Conservation (phyloP, 2,888 invertebrate species). For the Drosophila dives region DNA sequence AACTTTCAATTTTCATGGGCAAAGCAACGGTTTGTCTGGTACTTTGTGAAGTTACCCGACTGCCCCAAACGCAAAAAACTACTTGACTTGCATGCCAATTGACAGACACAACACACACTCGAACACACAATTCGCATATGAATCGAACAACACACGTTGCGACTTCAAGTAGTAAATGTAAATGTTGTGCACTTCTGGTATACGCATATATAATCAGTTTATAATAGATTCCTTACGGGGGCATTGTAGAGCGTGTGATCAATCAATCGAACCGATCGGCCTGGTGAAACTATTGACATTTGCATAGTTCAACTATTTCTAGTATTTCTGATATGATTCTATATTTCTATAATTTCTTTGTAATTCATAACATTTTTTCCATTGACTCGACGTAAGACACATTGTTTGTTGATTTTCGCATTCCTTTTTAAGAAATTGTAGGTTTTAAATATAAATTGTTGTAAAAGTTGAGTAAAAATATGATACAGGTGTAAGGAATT, state of each 20-base stretch:
- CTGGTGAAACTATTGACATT: constrained; percentile 11
- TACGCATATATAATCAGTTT: constrained; percentile 14
- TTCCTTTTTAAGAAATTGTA: neutral
- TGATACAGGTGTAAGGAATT: neutral
- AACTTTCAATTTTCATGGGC: constrained; percentile 78
- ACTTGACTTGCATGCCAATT: constrained; percentile 65
- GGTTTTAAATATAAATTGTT: neutral
- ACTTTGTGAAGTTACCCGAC: constrained; percentile 58
- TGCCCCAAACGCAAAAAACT: constrained; percentile 25
- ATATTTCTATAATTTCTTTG: neutral
- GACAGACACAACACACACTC: constrained; percentile 12
- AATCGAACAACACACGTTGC: constrained; percentile 58
- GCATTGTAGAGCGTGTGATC: constrained; percentile 26
- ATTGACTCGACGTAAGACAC: neutral
- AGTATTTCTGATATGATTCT: neutral
- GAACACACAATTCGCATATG: constrained; percentile 58
- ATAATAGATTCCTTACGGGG: constrained; percentile 10
- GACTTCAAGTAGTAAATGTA: constrained; percentile 41
- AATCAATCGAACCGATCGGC: constrained; percentile 11
- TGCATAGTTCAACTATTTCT: constrained; percentile 2
- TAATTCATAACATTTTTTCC: neutral
- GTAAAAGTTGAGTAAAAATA: neutral
- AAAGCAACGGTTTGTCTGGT: constrained; percentile 40
- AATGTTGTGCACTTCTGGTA: constrained; percentile 36
- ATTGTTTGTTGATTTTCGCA: neutral